Evolutionary conservation across 2,113 vertebrate species (phyloP).

Genomic region (Dascyllus trimaculatus): DNA sequence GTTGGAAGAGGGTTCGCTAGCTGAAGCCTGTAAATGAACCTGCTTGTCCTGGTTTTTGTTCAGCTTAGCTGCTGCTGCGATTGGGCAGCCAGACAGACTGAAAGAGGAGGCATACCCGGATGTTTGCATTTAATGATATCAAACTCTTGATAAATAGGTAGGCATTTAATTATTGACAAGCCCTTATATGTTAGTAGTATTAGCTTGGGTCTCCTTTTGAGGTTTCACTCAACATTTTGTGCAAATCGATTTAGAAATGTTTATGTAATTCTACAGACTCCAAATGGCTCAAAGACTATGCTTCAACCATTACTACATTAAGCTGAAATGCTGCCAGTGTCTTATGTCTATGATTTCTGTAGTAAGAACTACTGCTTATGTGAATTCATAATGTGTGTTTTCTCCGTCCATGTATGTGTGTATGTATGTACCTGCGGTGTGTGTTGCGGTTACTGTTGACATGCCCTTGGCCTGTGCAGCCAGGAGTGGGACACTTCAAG

Average conservation of each 20-base stretch:
- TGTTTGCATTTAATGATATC: constrained; percentile 2
- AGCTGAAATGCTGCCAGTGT: too few species aligned
- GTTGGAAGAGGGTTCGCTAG: constrained; percentile 87
- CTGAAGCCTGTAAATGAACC: constrained; percentile 82
- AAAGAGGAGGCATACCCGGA: constrained; percentile 4
- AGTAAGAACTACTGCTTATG: too few species aligned
- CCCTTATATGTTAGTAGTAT: constrained; percentile 43
- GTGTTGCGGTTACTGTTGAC: constrained; percentile 99
- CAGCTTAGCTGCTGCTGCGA: constrained; percentile 95
- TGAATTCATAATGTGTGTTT: background rate
- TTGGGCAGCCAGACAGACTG: constrained; percentile 98
- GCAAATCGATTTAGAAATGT: background rate
- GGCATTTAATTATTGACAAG: background rate
- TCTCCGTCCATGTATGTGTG: background rate
- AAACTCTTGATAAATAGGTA: constrained; percentile 3
- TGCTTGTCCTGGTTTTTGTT: constrained; percentile 96
- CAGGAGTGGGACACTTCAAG: constrained; percentile 97
- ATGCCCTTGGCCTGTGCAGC: constrained; percentile 98
- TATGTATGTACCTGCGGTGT: constrained; percentile 90
- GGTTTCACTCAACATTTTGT: background rate
- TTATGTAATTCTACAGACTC: too few species aligned
- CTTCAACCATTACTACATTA: too few species aligned
- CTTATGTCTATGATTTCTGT: too few species aligned
- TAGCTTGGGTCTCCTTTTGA: background rate
- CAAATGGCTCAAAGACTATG: too few species aligned